Evolutionary conservation across 2,797 vertebrate species (phyloP).

Genomic region (Sarcoramphus papa): DNA sequence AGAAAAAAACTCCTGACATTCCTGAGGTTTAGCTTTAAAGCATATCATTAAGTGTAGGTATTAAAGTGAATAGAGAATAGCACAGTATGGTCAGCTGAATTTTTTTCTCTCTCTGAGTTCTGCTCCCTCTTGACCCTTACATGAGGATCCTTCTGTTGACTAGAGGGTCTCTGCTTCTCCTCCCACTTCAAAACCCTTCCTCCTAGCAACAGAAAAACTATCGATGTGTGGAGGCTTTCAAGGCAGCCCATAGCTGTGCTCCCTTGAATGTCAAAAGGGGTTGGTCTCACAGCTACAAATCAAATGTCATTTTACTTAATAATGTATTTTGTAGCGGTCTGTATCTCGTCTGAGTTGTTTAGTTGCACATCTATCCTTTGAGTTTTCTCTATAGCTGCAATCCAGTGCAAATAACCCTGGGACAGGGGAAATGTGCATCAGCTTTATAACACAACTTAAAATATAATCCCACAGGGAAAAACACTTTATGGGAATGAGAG

Average conservation of each 20-base stretch:
- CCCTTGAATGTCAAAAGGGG: conserved; percentile 55
- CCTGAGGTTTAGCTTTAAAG: conserved; percentile 42
- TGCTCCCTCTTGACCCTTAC: conserved; percentile 60
- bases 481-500: conserved; percentile 21
- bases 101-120: conserved; percentile 44
- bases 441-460: conserved; percentile 27
- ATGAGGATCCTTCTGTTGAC: conserved; percentile 54
- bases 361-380: conserved; percentile 25
- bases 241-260: conserved; percentile 58
- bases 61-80: conserved; percentile 45
- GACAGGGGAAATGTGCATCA: background rate
- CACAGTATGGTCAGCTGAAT: conserved; percentile 14
- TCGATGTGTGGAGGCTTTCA: conserved; percentile 61
- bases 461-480: conserved; percentile 9
- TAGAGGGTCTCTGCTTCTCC: conserved; percentile 58
- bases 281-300: conserved; percentile 69
- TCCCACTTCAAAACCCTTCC: conserved; percentile 53
- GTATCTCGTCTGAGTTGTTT: conserved; percentile 36
- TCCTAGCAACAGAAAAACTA: conserved; percentile 63
- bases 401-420: background rate
- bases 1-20: conserved; percentile 50
- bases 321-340: conserved; percentile 65
- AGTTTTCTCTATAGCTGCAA: background rate
- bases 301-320: conserved; percentile 71
- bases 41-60: conserved; percentile 18